Percentiles rank a stretch among this genome's conserved stretches.
Evolutionary conservation across 2,888 invertebrate species (phyloP).

Genomic region (Byasa hedistus): DNA sequence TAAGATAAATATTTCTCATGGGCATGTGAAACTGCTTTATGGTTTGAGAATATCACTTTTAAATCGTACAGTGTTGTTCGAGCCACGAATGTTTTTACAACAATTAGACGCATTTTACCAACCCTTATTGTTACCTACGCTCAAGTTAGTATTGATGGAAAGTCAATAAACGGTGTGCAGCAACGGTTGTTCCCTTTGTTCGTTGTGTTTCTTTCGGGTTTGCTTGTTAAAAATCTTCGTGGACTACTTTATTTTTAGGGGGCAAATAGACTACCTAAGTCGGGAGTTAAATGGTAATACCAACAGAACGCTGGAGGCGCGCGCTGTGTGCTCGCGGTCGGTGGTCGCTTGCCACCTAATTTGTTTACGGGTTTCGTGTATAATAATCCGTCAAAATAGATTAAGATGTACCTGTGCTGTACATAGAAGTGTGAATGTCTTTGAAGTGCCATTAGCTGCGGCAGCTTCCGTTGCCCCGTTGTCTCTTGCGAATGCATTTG

Average conservation of each 20-base stretch:
- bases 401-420: slow-evolving; percentile 35
- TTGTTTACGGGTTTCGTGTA: slow-evolving; percentile 36
- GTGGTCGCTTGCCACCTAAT: slow-evolving; percentile 45
- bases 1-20: slow-evolving; percentile 79
- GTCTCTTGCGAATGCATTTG: slow-evolving; percentile 5
- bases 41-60: slow-evolving; percentile 77
- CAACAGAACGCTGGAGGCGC: slow-evolving; percentile 44
- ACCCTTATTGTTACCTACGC: slow-evolving; percentile 61
- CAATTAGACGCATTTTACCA: slow-evolving; percentile 76
- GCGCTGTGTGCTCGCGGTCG: slow-evolving; percentile 34
- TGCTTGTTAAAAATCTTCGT: slow-evolving; percentile 69
- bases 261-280: slow-evolving; percentile 52
- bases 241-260: slow-evolving; percentile 72
- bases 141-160: slow-evolving; percentile 59
- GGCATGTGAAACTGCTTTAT: slow-evolving; percentile 77
- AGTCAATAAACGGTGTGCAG: slow-evolving; percentile 54
- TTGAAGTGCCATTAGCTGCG: slow-evolving; percentile 24
- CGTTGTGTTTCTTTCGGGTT: slow-evolving; percentile 59
- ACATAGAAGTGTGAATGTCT: slow-evolving; percentile 34
- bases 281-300: slow-evolving; percentile 59
- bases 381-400: slow-evolving; percentile 34
- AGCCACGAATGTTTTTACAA: slow-evolving; percentile 72
- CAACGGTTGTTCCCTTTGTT: slow-evolving; percentile 47
- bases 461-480: not conserved
- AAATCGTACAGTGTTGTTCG: slow-evolving; percentile 71